phyloP scores from a whole-genome alignment of 1,140 invertebrate species.

The Drosophila pseudoananassae region DNA sequence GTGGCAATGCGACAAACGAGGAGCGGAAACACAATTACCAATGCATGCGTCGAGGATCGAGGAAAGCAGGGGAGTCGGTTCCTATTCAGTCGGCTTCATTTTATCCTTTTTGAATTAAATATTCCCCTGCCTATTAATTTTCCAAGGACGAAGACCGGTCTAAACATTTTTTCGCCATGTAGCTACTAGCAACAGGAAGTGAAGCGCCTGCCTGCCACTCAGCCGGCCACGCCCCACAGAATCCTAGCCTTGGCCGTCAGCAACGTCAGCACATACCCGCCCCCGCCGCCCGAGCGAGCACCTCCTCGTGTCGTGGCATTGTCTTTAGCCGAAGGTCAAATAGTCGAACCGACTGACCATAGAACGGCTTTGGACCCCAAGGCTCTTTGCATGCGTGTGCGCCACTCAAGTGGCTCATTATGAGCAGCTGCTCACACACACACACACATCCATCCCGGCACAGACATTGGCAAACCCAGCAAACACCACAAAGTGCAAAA shows the following conservation, averaged over 20 bases:
- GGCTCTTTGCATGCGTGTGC: constrained; percentile 61
- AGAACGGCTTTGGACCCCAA: constrained; percentile 32
- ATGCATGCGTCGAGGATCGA: constrained; percentile 5
- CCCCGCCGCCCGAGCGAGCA: constrained; percentile 1
- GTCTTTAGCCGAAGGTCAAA: constrained; percentile 58
- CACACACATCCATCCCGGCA: constrained; percentile 4
- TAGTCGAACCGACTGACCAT: constrained; percentile 24
- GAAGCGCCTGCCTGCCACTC: constrained; percentile 5
- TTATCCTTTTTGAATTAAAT: no score
- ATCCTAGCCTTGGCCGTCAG: constrained; percentile 22
- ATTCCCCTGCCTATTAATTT: no score
- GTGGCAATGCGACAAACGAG: constrained; percentile 48
- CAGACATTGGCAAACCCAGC: not conserved
- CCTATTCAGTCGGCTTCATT: not conserved
- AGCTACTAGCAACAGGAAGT: constrained; percentile 67
- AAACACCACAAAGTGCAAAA: not conserved
- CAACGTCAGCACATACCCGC: constrained; percentile 5
- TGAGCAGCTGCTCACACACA: constrained; percentile 24
- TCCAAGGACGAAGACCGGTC: no score
- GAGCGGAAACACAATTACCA: constrained; percentile 51
- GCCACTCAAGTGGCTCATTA: constrained; percentile 62
- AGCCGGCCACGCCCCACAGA: not conserved
- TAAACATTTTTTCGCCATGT: no score
- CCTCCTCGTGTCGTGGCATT: constrained; percentile 44
- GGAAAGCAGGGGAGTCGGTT: not conserved